Base-by-base conservation (phyloP, 2,113 vertebrate species). In the Atherinomorus stipes region DNA sequence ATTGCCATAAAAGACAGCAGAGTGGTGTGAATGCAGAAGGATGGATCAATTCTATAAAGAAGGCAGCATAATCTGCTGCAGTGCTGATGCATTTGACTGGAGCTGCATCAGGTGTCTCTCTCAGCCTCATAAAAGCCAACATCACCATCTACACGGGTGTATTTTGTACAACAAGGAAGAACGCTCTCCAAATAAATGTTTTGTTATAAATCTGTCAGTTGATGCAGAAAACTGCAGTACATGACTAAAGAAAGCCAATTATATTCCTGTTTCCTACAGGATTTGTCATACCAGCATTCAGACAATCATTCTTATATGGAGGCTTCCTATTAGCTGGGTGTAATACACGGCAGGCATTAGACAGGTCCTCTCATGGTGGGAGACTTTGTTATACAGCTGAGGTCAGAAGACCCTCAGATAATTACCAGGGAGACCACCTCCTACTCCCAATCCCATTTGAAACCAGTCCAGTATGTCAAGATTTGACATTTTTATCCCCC, bases 401-500 rank as follows among this genome's bases (percentile, higher is more conserved):
- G 68, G 64, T 83, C 71, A 76, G 64, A 64, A 64, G 57, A 71
- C 74, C 31, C 23, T 78, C 18, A 11, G 42, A 67, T 81, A 65
- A 83, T 66, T 78, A 52, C 60, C 64, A 66, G 42, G 3, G 58
- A 70, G 37, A 67, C n/a, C 21, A 56, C 28, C 1, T 71, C 57
- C 19, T 66, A 53, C 77, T 57, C 47, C 34, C 47, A 19, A 7
- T 58, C 60, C 58, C 7, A 53, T 84, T 72, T 64, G 38, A 87
- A 78, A 70, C 4, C 0, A 0, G 6, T 63, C 78, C 71, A 77
- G 15, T 58, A 44, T 74, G 74, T 73, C 42, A 70, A 21, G 74
- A 62, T 79, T 60, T 81, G 61, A 80, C 80, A 67, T 79, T 84
- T 85, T 71, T 64, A 78, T 83, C 73, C 69, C 16, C 25, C 21